phyloP scores from a whole-genome alignment of 2,888 invertebrate species.

The Abscondita cerata region DNA sequence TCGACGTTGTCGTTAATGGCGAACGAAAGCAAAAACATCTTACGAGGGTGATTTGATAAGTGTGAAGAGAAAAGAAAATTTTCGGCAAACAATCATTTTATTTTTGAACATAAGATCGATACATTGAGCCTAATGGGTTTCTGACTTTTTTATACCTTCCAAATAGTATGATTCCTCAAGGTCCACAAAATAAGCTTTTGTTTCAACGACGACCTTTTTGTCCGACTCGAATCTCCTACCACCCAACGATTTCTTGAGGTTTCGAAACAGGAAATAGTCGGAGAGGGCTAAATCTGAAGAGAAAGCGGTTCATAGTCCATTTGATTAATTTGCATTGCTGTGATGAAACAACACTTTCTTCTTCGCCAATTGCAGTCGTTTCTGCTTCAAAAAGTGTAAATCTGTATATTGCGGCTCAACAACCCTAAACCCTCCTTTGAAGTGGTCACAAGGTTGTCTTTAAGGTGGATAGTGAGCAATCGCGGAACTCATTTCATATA shows the following conservation, averaged over 20 bases:
- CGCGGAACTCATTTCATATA: not conserved
- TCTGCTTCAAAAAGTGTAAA: not conserved
- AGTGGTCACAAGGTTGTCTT: not conserved
- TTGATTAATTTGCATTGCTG: not conserved
- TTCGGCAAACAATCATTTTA: no score
- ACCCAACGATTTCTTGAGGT: not conserved
- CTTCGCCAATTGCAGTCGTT: not conserved
- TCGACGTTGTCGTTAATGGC: no score
- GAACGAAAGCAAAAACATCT: no score
- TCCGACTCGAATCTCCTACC: not conserved
- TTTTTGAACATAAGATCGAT: no score
- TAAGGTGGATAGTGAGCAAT: no score
- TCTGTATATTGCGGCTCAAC: not conserved
- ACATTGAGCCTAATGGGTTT: no score
- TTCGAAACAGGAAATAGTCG: not conserved
- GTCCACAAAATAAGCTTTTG: no score
- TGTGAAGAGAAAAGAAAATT: no score
- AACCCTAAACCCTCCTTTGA: not conserved
- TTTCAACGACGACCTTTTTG: no score
- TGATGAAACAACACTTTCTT: not conserved
- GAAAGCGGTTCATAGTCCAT: not conserved
- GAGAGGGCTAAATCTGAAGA: not conserved
- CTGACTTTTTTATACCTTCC: no score
- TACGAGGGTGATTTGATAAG: no score
- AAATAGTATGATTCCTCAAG: no score